Evolutionary conservation across 23 tunicate species (phyloP).

Genomic region (Ascidia mentula): DNA sequence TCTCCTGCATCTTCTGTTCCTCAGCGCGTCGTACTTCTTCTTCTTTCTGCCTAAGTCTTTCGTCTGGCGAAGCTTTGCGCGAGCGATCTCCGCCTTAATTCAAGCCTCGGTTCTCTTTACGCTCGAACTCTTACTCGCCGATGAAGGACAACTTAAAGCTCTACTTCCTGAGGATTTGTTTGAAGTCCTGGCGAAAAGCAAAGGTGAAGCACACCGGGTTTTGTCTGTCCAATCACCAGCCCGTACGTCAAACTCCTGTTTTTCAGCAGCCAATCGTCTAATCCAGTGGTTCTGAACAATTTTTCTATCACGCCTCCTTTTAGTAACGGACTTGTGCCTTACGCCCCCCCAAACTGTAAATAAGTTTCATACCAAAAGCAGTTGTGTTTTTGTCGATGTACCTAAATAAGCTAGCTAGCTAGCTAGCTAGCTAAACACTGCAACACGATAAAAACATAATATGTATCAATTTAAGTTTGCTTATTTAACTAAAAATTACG

Average conservation of each 20-base stretch:
- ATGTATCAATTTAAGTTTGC: no score
- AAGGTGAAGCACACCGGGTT: not conserved
- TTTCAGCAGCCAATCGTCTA: not conserved
- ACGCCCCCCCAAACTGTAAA: no score
- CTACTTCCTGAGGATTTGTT: not conserved
- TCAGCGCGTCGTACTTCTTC: not conserved
- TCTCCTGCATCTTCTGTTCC: not conserved
- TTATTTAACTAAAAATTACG: no score
- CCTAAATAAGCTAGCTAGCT: no score
- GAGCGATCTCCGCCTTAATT: not conserved
- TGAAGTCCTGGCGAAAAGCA: not conserved
- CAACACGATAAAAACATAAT: no score
- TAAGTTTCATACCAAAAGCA: no score
- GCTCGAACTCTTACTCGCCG: conserved; percentile 4
- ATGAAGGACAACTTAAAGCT: not conserved
- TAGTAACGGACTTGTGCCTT: no score
- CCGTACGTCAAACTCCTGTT: not conserved
- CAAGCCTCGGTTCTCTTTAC: not conserved
- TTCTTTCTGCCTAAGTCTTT: not conserved
- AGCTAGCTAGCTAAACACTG: no score
- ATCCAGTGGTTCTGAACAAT: not conserved
- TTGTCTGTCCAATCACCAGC: not conserved
- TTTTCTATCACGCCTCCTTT: not conserved
- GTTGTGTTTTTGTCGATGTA: no score
- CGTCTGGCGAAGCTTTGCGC: not conserved